Evolutionary conservation across 2,797 vertebrate species (phyloP).

Genomic region (Pelodytes ibericus): DNA sequence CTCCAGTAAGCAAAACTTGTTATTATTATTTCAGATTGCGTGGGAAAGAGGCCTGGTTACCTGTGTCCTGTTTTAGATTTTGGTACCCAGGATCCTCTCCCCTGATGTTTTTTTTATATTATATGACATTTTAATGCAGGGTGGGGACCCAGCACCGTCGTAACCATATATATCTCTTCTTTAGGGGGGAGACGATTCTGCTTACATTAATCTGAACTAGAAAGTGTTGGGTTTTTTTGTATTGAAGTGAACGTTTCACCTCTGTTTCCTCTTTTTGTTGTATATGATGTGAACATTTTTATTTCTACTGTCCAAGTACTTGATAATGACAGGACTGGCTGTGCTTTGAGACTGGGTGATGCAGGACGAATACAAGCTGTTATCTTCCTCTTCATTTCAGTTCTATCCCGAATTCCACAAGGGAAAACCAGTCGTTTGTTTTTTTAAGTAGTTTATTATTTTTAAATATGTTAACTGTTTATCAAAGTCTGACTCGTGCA

Average conservation of each 20-base stretch:
- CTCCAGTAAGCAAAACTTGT: slow-evolving; percentile 13
- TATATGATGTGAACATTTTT: slow-evolving; percentile 62
- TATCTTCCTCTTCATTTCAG: slow-evolving; percentile 7
- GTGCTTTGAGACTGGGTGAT: slow-evolving; percentile 47
- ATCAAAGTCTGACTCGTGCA: not conserved
- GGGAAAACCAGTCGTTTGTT: not conserved
- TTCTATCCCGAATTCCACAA: not conserved
- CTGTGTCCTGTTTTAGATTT: not conserved
- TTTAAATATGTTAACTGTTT: not conserved
- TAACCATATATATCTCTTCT: not conserved
- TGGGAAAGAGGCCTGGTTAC: not conserved
- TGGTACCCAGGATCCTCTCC: not conserved
- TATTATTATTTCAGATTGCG: slow-evolving; percentile 2
- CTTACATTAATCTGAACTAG: slow-evolving; percentile 15
- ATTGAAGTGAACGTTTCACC: slow-evolving; percentile 49
- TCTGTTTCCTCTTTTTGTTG: slow-evolving; percentile 59
- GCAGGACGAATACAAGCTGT: slow-evolving; percentile 15
- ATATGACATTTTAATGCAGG: not conserved
- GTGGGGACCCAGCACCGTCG: not conserved
- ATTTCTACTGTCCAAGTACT: slow-evolving; percentile 67
- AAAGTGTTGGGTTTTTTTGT: slow-evolving; percentile 18
- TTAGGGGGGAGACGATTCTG: not conserved
- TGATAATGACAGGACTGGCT: slow-evolving; percentile 63
- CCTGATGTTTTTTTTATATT: slow-evolving; percentile 43
- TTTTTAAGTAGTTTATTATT: not conserved